Percentiles rank a stretch among this genome's conserved stretches.
Evolutionary conservation across 1,140 invertebrate genomes (phyloP).

Genomic region (Ooceraea biroi): DNA sequence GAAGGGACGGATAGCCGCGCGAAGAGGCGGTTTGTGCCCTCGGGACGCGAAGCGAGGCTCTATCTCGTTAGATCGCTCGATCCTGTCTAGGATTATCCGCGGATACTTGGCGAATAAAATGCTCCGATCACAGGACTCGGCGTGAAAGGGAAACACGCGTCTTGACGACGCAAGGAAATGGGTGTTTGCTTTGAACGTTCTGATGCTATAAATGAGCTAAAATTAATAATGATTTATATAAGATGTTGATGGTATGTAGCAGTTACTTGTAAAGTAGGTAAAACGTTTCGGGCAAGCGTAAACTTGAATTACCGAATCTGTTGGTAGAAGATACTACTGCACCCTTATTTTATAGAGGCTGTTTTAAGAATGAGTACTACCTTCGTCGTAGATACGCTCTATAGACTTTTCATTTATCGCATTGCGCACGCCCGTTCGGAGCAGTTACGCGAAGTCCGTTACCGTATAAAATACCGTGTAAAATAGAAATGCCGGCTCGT

Average conservation of each 20-base stretch:
- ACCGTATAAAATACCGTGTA: background rate
- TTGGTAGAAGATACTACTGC: background rate
- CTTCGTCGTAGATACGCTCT: background rate
- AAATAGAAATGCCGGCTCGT: conserved; percentile 37
- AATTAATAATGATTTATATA: background rate
- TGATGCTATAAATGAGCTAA: background rate
- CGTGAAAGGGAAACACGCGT: background rate
- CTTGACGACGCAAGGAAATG: background rate
- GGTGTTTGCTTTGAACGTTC: background rate
- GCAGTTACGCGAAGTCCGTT: conserved; percentile 5
- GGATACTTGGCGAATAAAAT: conserved; percentile 47
- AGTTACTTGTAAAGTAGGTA: background rate
- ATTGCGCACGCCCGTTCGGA: background rate
- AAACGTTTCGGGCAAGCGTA: background rate
- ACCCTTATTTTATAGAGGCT: background rate
- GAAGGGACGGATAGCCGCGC: conserved; percentile 11
- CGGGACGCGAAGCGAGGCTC: conserved; percentile 17
- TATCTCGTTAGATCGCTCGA: conserved; percentile 56
- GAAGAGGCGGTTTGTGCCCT: conserved; percentile 47
- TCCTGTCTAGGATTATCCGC: conserved; percentile 24
- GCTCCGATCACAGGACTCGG: conserved; percentile 27
- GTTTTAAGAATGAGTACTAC: background rate
- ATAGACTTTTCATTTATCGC: background rate
- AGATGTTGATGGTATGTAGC: background rate
- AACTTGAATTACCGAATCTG: background rate